Conservation (phyloP, 2,797 vertebrate species). For the Rhodeus uyekii region DNA sequence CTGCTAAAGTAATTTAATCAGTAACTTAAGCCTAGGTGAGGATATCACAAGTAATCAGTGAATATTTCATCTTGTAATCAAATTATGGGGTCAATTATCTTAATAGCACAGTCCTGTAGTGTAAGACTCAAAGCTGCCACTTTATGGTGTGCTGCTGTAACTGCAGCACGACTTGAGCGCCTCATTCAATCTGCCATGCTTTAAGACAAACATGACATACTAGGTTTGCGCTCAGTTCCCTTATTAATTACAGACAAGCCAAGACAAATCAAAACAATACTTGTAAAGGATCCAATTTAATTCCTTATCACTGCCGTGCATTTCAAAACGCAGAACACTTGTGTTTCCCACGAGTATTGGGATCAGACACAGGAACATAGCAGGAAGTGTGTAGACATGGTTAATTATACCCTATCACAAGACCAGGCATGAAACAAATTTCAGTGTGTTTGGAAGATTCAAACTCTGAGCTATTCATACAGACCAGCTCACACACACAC, state of each 20-base stretch:
- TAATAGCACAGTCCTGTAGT: neutral
- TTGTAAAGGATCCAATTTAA: constrained; percentile 26
- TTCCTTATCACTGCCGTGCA: constrained; percentile 2
- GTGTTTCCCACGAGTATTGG: constrained; percentile 1
- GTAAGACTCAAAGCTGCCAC: constrained; percentile 21
- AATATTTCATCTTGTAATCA: constrained; percentile 37
- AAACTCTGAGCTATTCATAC: constrained; percentile 10
- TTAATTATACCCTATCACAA: constrained; percentile 7
- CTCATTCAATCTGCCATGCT: neutral
- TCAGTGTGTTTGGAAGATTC: constrained; percentile 8
- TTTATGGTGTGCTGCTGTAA: constrained; percentile 3
- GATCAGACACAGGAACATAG: constrained; percentile 28
- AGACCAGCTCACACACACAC: neutral
- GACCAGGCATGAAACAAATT: constrained; percentile 36
- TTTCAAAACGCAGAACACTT: constrained; percentile 1
- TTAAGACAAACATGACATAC: neutral
- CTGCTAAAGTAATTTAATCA: constrained; percentile 4
- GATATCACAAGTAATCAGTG: constrained; percentile 21
- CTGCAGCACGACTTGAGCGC: neutral
- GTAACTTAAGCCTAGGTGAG: constrained; percentile 6
- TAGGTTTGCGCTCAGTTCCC: neutral
- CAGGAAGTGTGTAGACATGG: constrained; percentile 7
- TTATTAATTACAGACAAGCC: constrained; percentile 34
- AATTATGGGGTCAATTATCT: constrained; percentile 28
- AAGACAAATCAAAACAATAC: neutral